Base-by-base conservation (phyloP, 2,113 vertebrate species). In the Zosterops lateralis region DNA sequence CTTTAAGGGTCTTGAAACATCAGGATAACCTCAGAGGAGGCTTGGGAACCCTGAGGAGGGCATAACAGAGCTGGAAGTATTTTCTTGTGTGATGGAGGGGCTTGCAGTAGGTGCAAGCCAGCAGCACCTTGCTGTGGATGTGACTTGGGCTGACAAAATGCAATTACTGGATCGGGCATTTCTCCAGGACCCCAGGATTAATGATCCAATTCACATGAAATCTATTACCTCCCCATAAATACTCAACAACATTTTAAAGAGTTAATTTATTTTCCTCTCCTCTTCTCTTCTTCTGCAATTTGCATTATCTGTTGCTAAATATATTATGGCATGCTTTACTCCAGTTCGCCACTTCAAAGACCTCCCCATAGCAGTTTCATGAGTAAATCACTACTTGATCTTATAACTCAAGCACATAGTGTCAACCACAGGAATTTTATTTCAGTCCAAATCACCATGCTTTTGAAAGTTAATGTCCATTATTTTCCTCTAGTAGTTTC, bases 191-290 rank as follows among this genome's bases (percentile, higher is more conserved):
- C 15, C 22, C 1, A 4, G 60, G 68, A 79, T 85, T 90, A 84
- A 86, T 1, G 9, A 48, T 19, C 34, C 66, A 32, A 31, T 57
- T 89, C 73, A 86, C n/a, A 22, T 22, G 20, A 83, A 88, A 86
- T 68, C 67, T 70, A 77, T 89, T 77, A 86, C 47, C 42, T 70
- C 50, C 57, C 22, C 42, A 47, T 86, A 92, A 90, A 89, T 81
- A 62, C 85, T 83, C 74, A 58, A 58, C 45, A 79, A 48, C 38
- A 21, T 77, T 92, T 85, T 86, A 80, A 82, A 58, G 74, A 84
- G 54, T 90, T 90, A 86, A 92, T 92, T 92, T 92, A 66, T 90
- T 95, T 92, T 70, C 83, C 34, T 71, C 47, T 83, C 45, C 70
- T 75, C 88, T 20, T 61, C 53, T 91, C 57, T 47, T 68, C 64